A percentile compares a stretch with the other conserved stretches of the same genome.
Conservation (phyloP, 2,113 vertebrate genomes). For the Isichthys henryi region DNA sequence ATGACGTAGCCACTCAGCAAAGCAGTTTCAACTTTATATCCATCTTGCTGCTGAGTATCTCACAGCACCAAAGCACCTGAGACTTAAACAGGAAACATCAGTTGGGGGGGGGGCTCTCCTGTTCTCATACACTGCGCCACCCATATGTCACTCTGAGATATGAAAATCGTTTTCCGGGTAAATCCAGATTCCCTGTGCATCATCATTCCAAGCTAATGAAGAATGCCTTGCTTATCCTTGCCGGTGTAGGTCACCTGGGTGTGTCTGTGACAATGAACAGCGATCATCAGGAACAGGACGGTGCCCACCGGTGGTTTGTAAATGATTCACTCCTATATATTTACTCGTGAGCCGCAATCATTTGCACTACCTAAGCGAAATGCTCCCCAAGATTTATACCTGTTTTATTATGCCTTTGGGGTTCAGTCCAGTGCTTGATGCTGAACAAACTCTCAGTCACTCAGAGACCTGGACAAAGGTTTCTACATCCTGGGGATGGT, state of each 20-base stretch:
- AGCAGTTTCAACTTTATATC: background rate
- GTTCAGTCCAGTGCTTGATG: background rate
- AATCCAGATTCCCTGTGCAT: background rate
- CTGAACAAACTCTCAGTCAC: background rate
- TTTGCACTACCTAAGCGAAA: background rate
- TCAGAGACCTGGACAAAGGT: background rate
- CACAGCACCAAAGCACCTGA: background rate
- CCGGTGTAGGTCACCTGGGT: background rate
- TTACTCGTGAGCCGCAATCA: background rate
- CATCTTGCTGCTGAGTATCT: background rate
- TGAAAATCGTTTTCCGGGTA: background rate
- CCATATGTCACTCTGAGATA: background rate
- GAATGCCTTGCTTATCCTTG: background rate
- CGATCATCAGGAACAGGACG: background rate
- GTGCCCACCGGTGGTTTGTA: background rate
- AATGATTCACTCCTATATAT: background rate
- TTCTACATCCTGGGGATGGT: background rate
- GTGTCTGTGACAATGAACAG: background rate
- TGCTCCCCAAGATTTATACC: background rate
- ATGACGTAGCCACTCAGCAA: background rate
- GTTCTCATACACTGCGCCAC: background rate
- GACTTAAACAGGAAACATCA: background rate
- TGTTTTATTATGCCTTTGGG: background rate
- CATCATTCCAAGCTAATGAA: background rate
- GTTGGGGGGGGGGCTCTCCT: background rate